Base-by-base conservation (phyloP, 2,888 invertebrate species). In the Euplagia quadripunctaria region DNA sequence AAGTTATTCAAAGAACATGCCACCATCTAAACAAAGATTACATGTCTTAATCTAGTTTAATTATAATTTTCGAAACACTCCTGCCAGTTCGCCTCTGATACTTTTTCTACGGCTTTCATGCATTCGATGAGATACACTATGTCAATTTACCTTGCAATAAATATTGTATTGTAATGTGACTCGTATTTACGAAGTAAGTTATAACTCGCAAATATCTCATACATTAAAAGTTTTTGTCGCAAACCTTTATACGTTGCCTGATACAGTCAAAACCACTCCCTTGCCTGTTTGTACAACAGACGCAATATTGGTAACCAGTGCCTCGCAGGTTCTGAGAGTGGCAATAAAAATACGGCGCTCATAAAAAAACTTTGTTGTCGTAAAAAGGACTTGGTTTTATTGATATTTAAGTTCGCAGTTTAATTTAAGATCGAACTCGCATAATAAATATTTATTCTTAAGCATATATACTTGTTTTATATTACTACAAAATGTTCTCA, bases 341-440 rank as follows among this genome's bases (percentile, higher is more conserved):
- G 63, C 66, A 71, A 81, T 83, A 81, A 82, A 82, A 75, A 63
- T 75, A 76, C 72, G 83, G 71, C 69, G 71, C 79, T 82, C 75
- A 66, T 82, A 77, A 82, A 72, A 58, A 82, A 81, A 81, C 77
- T 79, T 82, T 74, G 79, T 67, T 71, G 72, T 72, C 76, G 68
- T 79, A 70, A 72, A 77, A 79, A 63, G 61, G 71, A 20, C 68
- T 71, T 67, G 68, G 68, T 77, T 77, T 82, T 79, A 75, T 76
- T 73, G 64, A 51, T 58, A n/a, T 58, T 58, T 69, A 71, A 68
- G 65, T 68, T 73, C 65, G 76, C 65, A 58, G 66, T 64, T 64
- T 16, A 63, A 61, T 58, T 52, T 71, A 43, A 31, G 46, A 63
- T 67, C 75, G 64, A 64, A 20, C n/a, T 20, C 41, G 20, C n/a